These are phyloP conservation scores for Lanius ludovicianus DNA, from an alignment of 2,113 vertebrate genomes.

Conservation along the genomic window DNA sequence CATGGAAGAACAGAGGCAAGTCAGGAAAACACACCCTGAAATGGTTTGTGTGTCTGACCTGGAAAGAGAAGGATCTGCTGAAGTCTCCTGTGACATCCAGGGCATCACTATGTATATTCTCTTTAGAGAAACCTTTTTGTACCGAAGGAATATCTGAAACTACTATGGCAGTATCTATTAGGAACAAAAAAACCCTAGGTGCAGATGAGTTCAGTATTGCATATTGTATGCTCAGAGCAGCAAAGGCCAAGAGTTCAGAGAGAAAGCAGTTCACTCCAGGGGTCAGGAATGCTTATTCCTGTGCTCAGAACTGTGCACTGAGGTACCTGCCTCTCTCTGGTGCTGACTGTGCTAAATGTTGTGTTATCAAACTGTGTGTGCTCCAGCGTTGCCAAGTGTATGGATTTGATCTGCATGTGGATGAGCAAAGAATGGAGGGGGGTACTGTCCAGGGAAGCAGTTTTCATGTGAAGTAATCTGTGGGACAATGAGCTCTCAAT, in stretches of 20 bases:
- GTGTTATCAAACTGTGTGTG: neutral
- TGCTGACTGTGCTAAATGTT: neutral
- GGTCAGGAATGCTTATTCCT: neutral
- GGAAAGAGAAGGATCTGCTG: neutral
- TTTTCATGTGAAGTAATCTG: neutral
- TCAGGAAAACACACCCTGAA: neutral
- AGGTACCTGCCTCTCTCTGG: neutral
- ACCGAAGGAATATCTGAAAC: neutral
- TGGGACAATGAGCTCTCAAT: accelerated
- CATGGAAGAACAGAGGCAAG: neutral
- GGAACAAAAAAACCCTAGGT: neutral
- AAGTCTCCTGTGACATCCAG: neutral
- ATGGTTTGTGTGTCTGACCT: neutral
- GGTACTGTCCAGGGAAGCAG: neutral
- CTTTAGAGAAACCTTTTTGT: neutral
- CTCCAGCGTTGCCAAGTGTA: neutral
- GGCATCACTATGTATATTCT: neutral
- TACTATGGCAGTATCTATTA: neutral
- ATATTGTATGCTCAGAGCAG: neutral
- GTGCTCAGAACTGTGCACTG: neutral
- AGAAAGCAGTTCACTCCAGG: neutral
- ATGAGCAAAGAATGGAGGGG: neutral
- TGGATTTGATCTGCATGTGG: neutral
- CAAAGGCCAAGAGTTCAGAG: neutral
- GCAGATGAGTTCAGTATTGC: neutral